Evolutionary conservation across 2,888 invertebrate genomes (phyloP).

Genomic region (Sericinus montela): DNA sequence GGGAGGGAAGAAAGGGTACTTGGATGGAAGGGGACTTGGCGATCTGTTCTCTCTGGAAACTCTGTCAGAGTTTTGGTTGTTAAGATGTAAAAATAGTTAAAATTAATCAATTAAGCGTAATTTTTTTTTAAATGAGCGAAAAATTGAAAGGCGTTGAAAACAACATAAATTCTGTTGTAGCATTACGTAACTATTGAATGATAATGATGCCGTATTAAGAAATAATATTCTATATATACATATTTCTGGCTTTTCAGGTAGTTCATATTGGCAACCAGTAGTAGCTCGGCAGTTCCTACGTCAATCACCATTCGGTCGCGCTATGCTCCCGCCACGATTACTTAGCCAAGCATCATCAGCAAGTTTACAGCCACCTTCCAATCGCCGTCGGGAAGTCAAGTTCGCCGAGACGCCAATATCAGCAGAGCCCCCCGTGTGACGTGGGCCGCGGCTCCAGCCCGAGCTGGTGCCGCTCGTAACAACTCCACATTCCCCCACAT

Average conservation of each 20-base stretch:
- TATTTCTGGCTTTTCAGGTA: conserved; percentile 37
- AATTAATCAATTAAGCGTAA: too few relatives aligned
- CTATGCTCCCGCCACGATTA: conserved; percentile 44
- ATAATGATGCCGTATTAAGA: too few relatives aligned
- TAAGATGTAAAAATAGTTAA: too few relatives aligned
- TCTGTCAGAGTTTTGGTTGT: too few relatives aligned
- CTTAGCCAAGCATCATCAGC: conserved; percentile 65
- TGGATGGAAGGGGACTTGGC: too few relatives aligned
- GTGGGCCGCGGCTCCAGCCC: conserved; percentile 74
- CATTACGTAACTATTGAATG: too few relatives aligned
- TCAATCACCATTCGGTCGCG: conserved; percentile 81
- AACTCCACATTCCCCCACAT: conserved; percentile 34
- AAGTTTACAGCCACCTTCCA: conserved; percentile 65
- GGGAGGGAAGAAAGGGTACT: too few relatives aligned
- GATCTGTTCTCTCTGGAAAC: too few relatives aligned
- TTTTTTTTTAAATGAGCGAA: too few relatives aligned
- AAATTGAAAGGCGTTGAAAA: too few relatives aligned
- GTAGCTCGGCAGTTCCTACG: conserved; percentile 86
- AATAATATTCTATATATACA: too few relatives aligned
- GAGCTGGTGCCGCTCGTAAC: conserved; percentile 75
- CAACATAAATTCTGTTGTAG: too few relatives aligned
- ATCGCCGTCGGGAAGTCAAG: conserved; percentile 67
- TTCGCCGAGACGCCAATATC: conserved; percentile 61
- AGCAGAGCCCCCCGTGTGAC: conserved; percentile 65
- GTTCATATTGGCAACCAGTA: conserved; percentile 83